A percentile compares a stretch with the other conserved stretches of the same genome.
These are phyloP conservation scores for Uria aalge DNA, from an alignment of 2,113 vertebrate species.

Conservation along the genomic window DNA sequence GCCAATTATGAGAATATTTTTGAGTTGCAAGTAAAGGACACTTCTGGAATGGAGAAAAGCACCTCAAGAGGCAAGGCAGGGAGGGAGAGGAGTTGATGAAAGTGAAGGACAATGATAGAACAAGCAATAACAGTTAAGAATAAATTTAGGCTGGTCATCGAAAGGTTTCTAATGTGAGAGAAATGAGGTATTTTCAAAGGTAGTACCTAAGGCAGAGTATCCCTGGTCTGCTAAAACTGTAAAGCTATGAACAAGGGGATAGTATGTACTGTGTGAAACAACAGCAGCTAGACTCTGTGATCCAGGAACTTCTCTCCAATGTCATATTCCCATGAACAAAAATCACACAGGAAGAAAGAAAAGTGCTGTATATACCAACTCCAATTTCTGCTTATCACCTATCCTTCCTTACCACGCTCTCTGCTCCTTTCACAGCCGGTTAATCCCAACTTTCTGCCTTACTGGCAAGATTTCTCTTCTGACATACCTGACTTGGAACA, in stretches of 20 bases:
- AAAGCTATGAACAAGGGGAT: background rate
- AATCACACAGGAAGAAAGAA: background rate
- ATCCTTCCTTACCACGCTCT: background rate
- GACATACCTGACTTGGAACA: background rate
- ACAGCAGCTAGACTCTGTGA: background rate
- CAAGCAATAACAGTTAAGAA: background rate
- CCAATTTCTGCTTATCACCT: background rate
- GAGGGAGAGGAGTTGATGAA: background rate
- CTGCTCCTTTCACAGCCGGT: background rate
- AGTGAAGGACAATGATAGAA: slow-evolving; percentile 1
- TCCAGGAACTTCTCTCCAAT: background rate
- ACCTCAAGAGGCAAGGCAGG: background rate
- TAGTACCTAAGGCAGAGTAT: background rate
- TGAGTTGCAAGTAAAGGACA: background rate
- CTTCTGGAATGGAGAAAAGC: background rate
- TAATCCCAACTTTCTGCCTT: background rate
- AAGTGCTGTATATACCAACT: background rate
- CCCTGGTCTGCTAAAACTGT: background rate
- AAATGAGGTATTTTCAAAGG: background rate
- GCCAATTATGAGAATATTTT: slow-evolving; percentile 29
- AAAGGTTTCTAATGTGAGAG: background rate
- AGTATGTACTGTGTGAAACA: background rate
- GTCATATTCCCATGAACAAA: background rate
- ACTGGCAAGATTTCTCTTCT: background rate
- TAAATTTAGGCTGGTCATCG: background rate